Evolutionary conservation across 2,113 vertebrate species (phyloP), one percentile per base, ranked within the genome.

Genomic region (Syngnathoides biaculeatus): DNA sequence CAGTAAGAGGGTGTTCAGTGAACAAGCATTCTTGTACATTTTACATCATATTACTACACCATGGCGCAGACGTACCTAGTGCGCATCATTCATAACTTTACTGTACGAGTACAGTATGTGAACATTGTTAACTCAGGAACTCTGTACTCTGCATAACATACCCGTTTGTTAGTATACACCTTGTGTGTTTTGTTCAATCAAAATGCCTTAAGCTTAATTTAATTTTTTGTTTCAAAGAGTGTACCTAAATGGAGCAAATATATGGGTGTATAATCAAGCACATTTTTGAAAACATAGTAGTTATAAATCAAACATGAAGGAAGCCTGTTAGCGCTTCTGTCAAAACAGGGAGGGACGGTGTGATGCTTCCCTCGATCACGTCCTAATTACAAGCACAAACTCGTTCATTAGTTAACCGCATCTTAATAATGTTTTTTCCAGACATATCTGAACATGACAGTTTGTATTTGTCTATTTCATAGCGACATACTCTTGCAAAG

Each of bases 351-450:
- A 35, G 27, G 30, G 30, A 3, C 7, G 5, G 24, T 2, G 7
- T 13, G 13, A 10, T 27, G 11, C 4, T 38, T 65, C 15, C 19
- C 5, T 52, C 48, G 1, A 40, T 65, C 63, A 30, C 73, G 63
- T 78, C 30, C 30, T n/a, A 6, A 56, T 35, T 11, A 56, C 69
- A 75, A 47, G 72, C 47, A n/a, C 45, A 19, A 7, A 7, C 2
- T 56, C 0, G 7, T 67, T 27, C 1, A 64, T 1, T 12, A 60
- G 11, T 12, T 35, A 2, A 55, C 26, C 15, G 42, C 13, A 58
- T 39, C 14, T 65, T 10, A 55, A n/a, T 8, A 38, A 59, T 40
- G n/a, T 61, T 5, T 22, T 22, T 15, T 42, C 38, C 14, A 43
- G 43, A 43, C 20, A 22, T 17, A n/a, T n/a, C n/a, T n/a, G n/a